Percentiles rank a stretch among this genome's conserved stretches.
Evolutionary conservation across 37 sponge, comb jelly and placozoan genomes (phyloP).

Genomic region (Diacarnus erythraeanus): DNA sequence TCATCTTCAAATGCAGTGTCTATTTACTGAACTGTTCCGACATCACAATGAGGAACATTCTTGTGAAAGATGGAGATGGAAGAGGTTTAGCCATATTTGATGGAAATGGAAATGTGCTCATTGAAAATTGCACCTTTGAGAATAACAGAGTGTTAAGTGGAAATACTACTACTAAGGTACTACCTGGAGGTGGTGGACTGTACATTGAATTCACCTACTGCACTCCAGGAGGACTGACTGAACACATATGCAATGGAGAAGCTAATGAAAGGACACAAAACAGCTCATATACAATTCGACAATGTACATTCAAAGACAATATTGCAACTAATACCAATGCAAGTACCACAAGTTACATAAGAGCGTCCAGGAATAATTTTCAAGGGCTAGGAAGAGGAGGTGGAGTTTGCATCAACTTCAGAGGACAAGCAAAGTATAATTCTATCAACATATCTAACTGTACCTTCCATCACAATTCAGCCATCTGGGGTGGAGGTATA

Average conservation of each 20-base stretch:
- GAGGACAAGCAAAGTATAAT: slow-evolving; percentile 19
- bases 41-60: too few relatives aligned
- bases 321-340: too few relatives aligned
- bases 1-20: too few relatives aligned
- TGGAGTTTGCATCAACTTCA: slow-evolving; percentile 41
- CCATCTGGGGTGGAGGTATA: slow-evolving; percentile 56
- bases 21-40: too few relatives aligned
- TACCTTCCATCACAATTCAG: slow-evolving; percentile 30
- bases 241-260: too few relatives aligned
- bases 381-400: slow-evolving; percentile 27
- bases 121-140: not conserved
- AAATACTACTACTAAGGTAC: not conserved
- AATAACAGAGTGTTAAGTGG: not conserved
- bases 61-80: too few relatives aligned
- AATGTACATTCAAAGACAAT: too few relatives aligned
- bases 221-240: not conserved
- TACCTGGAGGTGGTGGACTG: not conserved
- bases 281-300: too few relatives aligned
- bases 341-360: too few relatives aligned
- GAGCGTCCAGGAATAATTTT: too few relatives aligned
- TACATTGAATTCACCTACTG: not conserved
- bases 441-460: slow-evolving; percentile 7
- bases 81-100: not conserved
- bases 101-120: not conserved
- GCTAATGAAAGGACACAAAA: too few relatives aligned